These are phyloP conservation scores for Rhamnusium bicolor DNA, from an alignment of 2,888 invertebrate genomes.

Conservation along the genomic window DNA sequence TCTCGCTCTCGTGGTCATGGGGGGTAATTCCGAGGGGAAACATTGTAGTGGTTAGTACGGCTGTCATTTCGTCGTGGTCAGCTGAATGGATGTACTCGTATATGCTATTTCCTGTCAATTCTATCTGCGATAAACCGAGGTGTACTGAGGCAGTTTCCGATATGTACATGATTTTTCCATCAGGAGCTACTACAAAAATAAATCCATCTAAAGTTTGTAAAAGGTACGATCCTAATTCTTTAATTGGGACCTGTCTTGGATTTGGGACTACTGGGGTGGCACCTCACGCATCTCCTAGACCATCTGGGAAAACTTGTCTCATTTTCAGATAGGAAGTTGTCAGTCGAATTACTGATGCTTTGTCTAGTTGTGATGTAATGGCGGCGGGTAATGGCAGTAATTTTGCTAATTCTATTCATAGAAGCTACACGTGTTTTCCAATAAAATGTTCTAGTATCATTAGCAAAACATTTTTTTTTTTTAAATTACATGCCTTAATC, in stretches of 20 bases:
- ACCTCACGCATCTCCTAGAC: slow-evolving; percentile 97
- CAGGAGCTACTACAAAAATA: slow-evolving; percentile 96
- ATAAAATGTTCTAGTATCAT: too few species aligned
- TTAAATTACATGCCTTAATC: too few species aligned
- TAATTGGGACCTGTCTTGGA: slow-evolving; percentile 84
- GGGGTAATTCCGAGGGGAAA: slow-evolving; percentile 61
- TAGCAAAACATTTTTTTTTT: too few species aligned
- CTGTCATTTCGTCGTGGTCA: slow-evolving; percentile 97
- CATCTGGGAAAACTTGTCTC: slow-evolving; percentile 97
- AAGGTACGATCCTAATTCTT: slow-evolving; percentile 93
- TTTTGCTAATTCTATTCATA: slow-evolving; percentile 94
- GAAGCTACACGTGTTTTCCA: too few species aligned
- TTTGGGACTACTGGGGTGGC: slow-evolving; percentile 83
- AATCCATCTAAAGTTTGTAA: slow-evolving; percentile 97
- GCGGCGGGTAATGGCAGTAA: slow-evolving; percentile 94
- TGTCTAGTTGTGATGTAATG: slow-evolving; percentile 96
- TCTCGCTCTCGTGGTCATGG: slow-evolving; percentile 82
- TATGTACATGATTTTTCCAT: slow-evolving; percentile 99
- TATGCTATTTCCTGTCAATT: slow-evolving; percentile 97
- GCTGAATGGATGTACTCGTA: slow-evolving; percentile 96
- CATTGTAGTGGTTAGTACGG: slow-evolving; percentile 79
- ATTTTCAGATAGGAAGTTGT: slow-evolving; percentile 98
- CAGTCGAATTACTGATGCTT: slow-evolving; percentile 95
- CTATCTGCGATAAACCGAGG: slow-evolving; percentile 97
- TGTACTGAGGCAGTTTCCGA: slow-evolving; percentile 98